Percentiles rank a stretch among this genome's conserved stretches.
phyloP scores from a whole-genome alignment of 2,888 invertebrate genomes.

The Meiosimyza platycephala region DNA sequence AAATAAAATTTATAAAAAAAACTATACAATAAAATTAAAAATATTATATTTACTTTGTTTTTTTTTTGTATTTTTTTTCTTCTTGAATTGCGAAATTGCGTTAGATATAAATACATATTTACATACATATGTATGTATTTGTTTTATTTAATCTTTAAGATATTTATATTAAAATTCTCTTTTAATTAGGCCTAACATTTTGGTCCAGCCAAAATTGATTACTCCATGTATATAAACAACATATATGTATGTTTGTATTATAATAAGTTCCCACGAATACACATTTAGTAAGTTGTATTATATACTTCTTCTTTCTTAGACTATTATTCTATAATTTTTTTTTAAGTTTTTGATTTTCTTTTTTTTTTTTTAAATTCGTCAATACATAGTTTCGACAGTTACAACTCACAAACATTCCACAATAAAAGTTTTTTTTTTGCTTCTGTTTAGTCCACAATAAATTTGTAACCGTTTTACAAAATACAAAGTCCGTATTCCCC shows the following conservation, averaged over 20 bases:
- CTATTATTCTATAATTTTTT: not conserved
- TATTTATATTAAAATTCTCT: not conserved
- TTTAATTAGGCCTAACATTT: conserved; percentile 46
- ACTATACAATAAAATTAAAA: too few species aligned
- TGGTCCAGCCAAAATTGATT: conserved; percentile 62
- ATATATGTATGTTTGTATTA: not conserved
- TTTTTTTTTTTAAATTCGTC: conserved; percentile 29
- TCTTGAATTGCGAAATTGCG: not conserved
- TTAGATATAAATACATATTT: not conserved
- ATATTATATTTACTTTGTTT: too few species aligned
- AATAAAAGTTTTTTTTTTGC: not conserved
- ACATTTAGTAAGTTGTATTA: conserved; percentile 10
- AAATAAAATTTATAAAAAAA: too few species aligned
- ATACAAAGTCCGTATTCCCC: not conserved
- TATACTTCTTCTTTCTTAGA: not conserved
- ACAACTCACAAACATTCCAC: not conserved
- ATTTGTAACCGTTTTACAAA: not conserved
- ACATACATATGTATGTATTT: not conserved
- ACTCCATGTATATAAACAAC: conserved; percentile 17
- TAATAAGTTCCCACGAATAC: conserved; percentile 15
- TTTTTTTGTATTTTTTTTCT: too few species aligned
- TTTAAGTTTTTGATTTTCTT: not conserved
- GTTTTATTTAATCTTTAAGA: not conserved
- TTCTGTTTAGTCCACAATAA: not conserved
- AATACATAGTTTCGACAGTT: conserved; percentile 4